Base-by-base conservation (phyloP, 2,888 invertebrate genomes). In the Athetis lepigone region DNA sequence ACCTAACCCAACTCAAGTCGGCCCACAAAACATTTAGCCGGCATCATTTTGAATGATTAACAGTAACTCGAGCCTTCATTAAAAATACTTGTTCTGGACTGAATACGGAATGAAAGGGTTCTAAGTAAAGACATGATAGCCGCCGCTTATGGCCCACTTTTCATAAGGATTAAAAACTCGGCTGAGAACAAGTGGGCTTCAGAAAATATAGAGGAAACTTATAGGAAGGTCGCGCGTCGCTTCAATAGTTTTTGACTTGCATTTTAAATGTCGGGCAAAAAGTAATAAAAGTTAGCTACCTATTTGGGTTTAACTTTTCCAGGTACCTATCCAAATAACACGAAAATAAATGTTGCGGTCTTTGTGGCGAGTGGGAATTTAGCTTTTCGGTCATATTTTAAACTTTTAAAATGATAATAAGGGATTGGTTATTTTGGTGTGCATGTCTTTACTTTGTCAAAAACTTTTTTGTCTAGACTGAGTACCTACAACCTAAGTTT, bases 71-170 rank as follows among this genome's bases (percentile, higher is more conserved):
- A 29, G 50, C n/a, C 45, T 55, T 78, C 76, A 78, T 78, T 76
- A 78, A 78, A 75, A 70, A 66, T 65, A 70, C 62, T 50, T 36
- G 36, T 6, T 43, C 36, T 29, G 59, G 18, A 13, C 67, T 70
- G 76, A 74, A 73, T 70, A 59, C 58, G 40, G 33, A 23, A 77
- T 72, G 60, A 70, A 68, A 40, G 59, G 40, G 54, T 60, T 58
- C 58, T 50, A 43, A 69, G 75, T 69, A 52, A 63, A 71, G 60
- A 58, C 46, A 67, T 72, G 59, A 62, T 60, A 63, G 63, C 55
- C 39, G n/a, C 23, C 45, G 61, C 58, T 68, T 68, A 71, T 39
- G 58, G 51, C 58, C 62, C 50, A 18, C 46, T 43, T 21, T 54
- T 47, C 59, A 61, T 70, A 75, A 65, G 64, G 55, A 66, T 71